phyloP scores from a whole-genome alignment of 2,113 vertebrate genomes.

The Patagioenas fasciata region DNA sequence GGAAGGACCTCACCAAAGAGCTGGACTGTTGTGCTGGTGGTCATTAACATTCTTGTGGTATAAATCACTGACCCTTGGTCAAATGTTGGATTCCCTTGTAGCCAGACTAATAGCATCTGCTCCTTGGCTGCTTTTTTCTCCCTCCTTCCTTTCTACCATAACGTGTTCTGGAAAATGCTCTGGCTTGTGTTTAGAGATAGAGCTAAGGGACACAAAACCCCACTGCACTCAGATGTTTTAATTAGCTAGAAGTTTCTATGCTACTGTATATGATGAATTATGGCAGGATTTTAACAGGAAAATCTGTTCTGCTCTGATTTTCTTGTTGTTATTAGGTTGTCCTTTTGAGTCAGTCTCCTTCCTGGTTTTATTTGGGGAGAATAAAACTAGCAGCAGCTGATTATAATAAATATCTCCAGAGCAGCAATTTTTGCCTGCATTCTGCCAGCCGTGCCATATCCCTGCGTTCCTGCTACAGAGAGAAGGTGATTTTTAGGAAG shows the following conservation, averaged over 20 bases:
- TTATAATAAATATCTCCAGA: neutral
- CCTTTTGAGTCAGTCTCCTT: neutral
- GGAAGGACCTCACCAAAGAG: conserved; percentile 9
- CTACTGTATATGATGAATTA: neutral
- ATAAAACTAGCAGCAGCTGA: neutral
- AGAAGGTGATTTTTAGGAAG: neutral
- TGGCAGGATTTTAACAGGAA: neutral
- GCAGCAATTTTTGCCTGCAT: neutral
- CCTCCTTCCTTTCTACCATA: neutral
- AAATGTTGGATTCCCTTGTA: conserved; percentile 17
- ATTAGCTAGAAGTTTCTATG: neutral
- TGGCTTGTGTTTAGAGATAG: neutral
- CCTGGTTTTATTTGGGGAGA: neutral
- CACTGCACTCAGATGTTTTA: neutral
- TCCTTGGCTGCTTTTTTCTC: neutral
- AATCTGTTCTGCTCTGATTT: neutral
- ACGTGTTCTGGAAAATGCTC: conserved; percentile 25
- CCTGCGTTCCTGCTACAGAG: neutral
- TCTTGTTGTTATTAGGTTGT: neutral
- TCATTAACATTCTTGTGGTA: conserved; percentile 53
- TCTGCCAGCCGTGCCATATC: neutral
- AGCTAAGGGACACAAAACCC: neutral
- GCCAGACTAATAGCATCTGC: conserved; percentile 22
- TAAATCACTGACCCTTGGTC: conserved; percentile 28
- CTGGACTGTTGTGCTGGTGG: neutral